phyloP scores from a whole-genome alignment of 1,140 invertebrate genomes.

The Luehdorfia chinensis region DNA sequence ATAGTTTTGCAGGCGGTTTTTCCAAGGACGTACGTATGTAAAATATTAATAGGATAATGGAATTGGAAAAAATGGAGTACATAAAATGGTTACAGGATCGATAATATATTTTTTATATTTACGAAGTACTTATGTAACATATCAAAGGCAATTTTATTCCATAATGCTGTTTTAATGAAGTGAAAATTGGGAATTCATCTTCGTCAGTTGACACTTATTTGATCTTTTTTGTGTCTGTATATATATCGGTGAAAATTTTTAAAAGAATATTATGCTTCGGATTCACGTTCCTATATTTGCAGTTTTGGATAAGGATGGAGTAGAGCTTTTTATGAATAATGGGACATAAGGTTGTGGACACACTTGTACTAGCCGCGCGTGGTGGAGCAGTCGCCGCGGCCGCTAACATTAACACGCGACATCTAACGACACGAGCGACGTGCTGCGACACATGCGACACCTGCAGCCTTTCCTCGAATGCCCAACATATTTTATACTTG shows the following conservation, averaged over 20 bases:
- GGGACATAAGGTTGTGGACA: conserved; percentile 27
- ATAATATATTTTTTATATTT: not conserved
- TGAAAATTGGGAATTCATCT: no score
- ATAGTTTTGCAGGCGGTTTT: not conserved
- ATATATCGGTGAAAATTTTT: no score
- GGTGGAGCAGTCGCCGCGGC: conserved; percentile 49
- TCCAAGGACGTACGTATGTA: not conserved
- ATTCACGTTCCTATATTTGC: no score
- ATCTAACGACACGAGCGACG: conserved; percentile 64
- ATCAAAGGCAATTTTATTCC: no score
- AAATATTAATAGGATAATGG: no score
- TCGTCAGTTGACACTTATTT: no score
- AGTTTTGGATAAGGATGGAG: no score
- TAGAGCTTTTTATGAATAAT: no score
- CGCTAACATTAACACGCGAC: conserved; percentile 68
- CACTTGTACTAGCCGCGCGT: conserved; percentile 22
- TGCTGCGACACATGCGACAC: conserved; percentile 52
- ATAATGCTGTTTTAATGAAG: no score
- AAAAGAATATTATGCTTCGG: no score
- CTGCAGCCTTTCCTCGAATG: conserved; percentile 39
- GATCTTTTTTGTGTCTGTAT: no score
- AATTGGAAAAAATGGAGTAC: conserved; percentile 13
- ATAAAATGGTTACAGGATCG: not conserved
- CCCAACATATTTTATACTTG: conserved; percentile 17
- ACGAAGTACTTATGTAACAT: no score